Evolutionary conservation across 2,797 vertebrate genomes (phyloP).

Genomic region (Macropus fuliginosus): DNA sequence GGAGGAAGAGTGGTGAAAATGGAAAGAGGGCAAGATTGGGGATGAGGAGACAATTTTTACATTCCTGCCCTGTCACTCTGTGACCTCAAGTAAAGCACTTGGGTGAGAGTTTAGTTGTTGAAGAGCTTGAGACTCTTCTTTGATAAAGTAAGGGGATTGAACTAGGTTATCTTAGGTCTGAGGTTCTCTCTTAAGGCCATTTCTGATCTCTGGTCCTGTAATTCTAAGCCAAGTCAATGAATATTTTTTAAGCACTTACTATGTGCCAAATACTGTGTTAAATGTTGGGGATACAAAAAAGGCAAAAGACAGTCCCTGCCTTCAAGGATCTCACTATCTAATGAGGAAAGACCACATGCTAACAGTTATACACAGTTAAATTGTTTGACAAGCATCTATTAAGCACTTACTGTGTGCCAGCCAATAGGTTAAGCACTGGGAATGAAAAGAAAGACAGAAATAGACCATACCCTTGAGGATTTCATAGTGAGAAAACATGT

Average conservation of each 20-base stretch:
- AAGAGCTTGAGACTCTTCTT: background rate
- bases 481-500: too few relatives aligned
- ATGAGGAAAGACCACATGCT: background rate
- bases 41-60: background rate
- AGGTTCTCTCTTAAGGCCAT: background rate
- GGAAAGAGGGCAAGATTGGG: background rate
- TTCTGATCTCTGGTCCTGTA: background rate
- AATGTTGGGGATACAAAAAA: background rate
- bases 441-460: background rate
- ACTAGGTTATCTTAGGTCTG: background rate
- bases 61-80: background rate
- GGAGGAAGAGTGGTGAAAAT: background rate
- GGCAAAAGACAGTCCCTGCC: background rate
- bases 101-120: background rate
- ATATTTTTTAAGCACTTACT: background rate
- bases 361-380: background rate
- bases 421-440: background rate
- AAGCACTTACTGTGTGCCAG: background rate
- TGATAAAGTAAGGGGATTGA: background rate
- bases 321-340: background rate
- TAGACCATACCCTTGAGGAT: background rate
- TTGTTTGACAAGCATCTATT: background rate
- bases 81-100: background rate
- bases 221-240: background rate
- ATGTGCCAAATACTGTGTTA: background rate